A percentile compares a stretch with the other conserved stretches of the same genome.
These are phyloP conservation scores for Ostrea edulis DNA, from an alignment of 1,140 invertebrate genomes.

Conservation along the genomic window DNA sequence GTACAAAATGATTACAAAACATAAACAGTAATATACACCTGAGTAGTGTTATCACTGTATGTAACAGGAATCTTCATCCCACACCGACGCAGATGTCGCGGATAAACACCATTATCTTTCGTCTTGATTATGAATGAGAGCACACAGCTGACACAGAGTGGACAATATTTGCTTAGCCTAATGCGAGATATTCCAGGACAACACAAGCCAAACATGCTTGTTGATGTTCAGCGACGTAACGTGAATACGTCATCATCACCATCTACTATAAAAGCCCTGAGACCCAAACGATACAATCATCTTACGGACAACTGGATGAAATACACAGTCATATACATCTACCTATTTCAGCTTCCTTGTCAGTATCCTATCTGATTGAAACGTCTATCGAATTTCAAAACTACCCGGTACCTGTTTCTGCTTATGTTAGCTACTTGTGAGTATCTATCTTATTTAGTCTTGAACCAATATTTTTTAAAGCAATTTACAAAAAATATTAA, in stretches of 20 bases:
- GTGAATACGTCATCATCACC: neutral
- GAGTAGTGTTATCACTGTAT: neutral
- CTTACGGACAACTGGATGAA: neutral
- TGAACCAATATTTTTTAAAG: too few relatives aligned
- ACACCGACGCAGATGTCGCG: slow-evolving; percentile 34
- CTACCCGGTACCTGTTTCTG: too few relatives aligned
- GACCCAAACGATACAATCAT: neutral
- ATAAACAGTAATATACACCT: neutral
- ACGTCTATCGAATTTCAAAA: too few relatives aligned
- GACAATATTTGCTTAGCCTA: slow-evolving; percentile 6
- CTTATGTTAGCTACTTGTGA: too few relatives aligned
- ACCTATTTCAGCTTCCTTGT: neutral
- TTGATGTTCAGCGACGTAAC: neutral
- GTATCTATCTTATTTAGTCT: too few relatives aligned
- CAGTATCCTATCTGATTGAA: neutral
- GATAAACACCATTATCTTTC: slow-evolving; percentile 11
- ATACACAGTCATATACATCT: neutral
- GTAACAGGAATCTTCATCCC: neutral
- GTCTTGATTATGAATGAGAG: neutral
- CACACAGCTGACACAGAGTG: neutral
- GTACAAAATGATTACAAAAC: neutral
- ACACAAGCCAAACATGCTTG: neutral
- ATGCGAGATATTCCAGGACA: neutral
- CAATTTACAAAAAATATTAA: too few relatives aligned
- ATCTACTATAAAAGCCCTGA: slow-evolving; percentile 3